A percentile compares a stretch with the other conserved stretches of the same genome.
Evolutionary conservation across 2,113 vertebrate genomes (phyloP).

Genomic region (Leuciscus idus): DNA sequence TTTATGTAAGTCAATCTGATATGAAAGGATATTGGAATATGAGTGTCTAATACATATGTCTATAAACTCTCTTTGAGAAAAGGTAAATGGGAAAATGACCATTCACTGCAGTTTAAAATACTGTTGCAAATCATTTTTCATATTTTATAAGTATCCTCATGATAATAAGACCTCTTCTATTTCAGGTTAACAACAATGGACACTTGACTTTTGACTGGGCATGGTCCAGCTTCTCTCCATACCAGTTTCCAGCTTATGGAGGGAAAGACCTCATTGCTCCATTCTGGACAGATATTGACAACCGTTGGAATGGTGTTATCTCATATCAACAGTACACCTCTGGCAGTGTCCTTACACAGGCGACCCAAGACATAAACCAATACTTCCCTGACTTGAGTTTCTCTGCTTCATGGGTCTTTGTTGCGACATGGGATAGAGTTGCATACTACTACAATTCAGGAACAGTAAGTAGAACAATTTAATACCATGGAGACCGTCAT

Average conservation of each 20-base stretch:
- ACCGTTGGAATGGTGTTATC: slow-evolving; percentile 7
- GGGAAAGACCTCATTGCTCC: slow-evolving; percentile 50
- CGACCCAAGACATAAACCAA: too few species aligned
- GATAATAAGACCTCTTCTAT: background rate
- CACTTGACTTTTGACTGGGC: slow-evolving; percentile 41
- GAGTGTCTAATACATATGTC: background rate
- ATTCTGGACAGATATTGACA: slow-evolving; percentile 64
- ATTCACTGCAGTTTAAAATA: background rate
- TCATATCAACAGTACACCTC: too few species aligned
- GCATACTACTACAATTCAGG: too few species aligned
- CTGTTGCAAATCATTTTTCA: background rate
- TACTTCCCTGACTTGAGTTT: too few species aligned
- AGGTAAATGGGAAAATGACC: background rate
- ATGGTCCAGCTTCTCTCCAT: background rate
- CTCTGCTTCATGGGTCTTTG: too few species aligned
- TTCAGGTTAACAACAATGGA: slow-evolving; percentile 53
- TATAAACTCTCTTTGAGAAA: too few species aligned
- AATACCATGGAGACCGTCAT: too few species aligned
- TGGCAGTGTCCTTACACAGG: too few species aligned
- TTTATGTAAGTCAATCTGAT: slow-evolving; percentile 7
- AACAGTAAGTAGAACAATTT: too few species aligned
- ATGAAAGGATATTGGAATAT: too few species aligned
- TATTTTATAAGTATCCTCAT: too few species aligned
- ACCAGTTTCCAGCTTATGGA: slow-evolving; percentile 36
- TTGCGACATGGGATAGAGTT: too few species aligned